phyloP scores from a whole-genome alignment of 2,113 vertebrate genomes.

The Corydoras sp. region DNA sequence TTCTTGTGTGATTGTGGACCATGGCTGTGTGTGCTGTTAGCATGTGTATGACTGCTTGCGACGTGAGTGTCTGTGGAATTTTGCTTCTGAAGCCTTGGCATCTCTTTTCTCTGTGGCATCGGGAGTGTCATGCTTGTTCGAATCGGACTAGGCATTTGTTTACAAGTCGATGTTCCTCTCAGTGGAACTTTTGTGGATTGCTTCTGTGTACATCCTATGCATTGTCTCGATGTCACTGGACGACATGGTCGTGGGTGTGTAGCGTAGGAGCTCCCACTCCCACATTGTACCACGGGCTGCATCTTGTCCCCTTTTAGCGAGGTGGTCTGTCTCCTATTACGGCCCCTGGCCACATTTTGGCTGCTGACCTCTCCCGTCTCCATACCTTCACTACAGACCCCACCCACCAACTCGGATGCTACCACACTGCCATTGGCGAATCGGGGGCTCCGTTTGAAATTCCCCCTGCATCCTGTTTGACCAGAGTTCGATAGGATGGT shows the following conservation, averaged over 20 bases:
- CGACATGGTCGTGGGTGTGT: slow-evolving; percentile 62
- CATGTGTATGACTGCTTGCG: slow-evolving; percentile 54
- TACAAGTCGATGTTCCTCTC: slow-evolving; percentile 59
- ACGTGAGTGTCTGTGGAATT: slow-evolving; percentile 33
- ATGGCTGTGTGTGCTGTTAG: slow-evolving; percentile 43
- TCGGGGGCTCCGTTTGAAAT: slow-evolving; percentile 55
- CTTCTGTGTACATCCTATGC: slow-evolving; percentile 57
- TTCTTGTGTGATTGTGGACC: slow-evolving; percentile 42
- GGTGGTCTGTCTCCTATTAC: too few relatives aligned
- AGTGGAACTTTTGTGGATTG: slow-evolving; percentile 60
- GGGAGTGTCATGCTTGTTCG: slow-evolving; percentile 64
- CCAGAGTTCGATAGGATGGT: slow-evolving; percentile 48
- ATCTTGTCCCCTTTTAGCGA: slow-evolving; percentile 57
- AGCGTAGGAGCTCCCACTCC: slow-evolving; percentile 49
- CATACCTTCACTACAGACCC: slow-evolving; percentile 60
- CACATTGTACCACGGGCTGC: slow-evolving; percentile 47
- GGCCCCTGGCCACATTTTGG: too few relatives aligned
- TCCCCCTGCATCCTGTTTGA: slow-evolving; percentile 40
- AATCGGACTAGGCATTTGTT: slow-evolving; percentile 51
- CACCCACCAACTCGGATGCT: slow-evolving; percentile 66
- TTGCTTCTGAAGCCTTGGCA: slow-evolving; percentile 38
- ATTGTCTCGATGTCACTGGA: slow-evolving; percentile 49
- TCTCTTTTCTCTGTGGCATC: slow-evolving; percentile 53
- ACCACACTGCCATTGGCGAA: slow-evolving; percentile 71
- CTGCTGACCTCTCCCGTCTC: slow-evolving; percentile 38